A percentile compares a stretch with the other conserved stretches of the same genome.
phyloP scores from a whole-genome alignment of 1,140 invertebrate species.

The Glossosoma conforme region DNA sequence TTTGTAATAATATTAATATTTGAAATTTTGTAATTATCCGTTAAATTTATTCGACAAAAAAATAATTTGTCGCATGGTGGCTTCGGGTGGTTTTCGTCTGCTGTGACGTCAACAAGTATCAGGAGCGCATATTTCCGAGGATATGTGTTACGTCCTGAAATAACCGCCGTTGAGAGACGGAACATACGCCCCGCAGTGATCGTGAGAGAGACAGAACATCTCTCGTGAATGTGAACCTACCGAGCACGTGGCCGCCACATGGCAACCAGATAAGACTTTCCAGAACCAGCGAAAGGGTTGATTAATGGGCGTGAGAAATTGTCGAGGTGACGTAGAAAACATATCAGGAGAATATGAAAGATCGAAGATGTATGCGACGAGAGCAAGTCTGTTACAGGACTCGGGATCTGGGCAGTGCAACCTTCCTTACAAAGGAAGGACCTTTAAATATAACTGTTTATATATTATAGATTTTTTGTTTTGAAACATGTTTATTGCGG shows the following conservation, averaged over 20 bases:
- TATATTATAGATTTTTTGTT: too few relatives aligned
- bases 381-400: background rate
- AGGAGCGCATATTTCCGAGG: conserved; percentile 37
- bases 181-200: conserved; percentile 5
- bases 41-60: too few relatives aligned
- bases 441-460: too few relatives aligned
- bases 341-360: conserved; percentile 19
- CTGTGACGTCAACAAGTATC: conserved; percentile 50
- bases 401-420: too few relatives aligned
- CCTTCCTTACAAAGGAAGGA: too few relatives aligned
- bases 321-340: conserved; percentile 30
- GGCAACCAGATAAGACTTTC: background rate
- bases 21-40: too few relatives aligned
- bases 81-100: conserved; percentile 45
- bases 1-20: too few relatives aligned
- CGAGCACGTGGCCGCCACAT: background rate
- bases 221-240: too few relatives aligned
- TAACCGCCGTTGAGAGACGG: conserved; percentile 1
- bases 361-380: background rate
- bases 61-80: conserved; percentile 22
- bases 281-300: conserved; percentile 27
- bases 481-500: too few relatives aligned
- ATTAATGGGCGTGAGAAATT: conserved; percentile 32
- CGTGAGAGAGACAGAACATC: too few relatives aligned
- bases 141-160: conserved; percentile 2